Base-by-base conservation (phyloP, 2,888 invertebrate genomes). In the Rhagium mordax region DNA sequence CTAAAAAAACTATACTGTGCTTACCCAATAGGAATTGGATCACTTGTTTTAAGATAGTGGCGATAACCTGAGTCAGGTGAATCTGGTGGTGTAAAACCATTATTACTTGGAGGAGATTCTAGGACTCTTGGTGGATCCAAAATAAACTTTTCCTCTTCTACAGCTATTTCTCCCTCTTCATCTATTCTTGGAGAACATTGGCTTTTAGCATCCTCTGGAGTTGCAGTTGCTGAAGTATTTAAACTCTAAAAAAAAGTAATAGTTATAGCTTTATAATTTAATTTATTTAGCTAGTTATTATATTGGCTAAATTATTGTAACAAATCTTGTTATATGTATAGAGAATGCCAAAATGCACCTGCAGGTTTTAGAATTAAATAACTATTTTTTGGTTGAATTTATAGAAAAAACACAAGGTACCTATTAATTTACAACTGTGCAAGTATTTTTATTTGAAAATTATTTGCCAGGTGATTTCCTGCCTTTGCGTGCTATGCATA, bases 11-110 rank as follows among this genome's bases (percentile, higher is more conserved):
- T 16, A 57, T 27, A 16, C 15, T 0, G 41, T 20, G 75, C 89
- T 88, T 85, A 92, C 93, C 92, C 92, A 76, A 95, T 95, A 2
- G 94, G 94, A 84, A 95, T 95, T 0, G 95, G 94, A 84, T 94
- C 93, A 0, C 94, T 94, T 33, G 90, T 88, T 80, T 92, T 91
- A 16, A 90, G 79, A 81, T 91, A 88, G 85, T 78, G 89, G 85
- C 83, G 89, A 60, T 78, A 83, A 29, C 59, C 59, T 13, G 73
- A 24, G 5, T 80, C 80, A 0, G 81, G 80, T 1, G 81, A 81
- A 7, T 75, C 72, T 6, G 77, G 74, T 5, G 81, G 79, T 2
- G 81, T 77, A 29, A 79, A 71, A 15, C 77, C 74, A 49, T 69
- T 76, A 33, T 74, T 69, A 21, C 71, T 75, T 3, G 80, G 75